Percentiles rank a stretch among this genome's conserved stretches.
These are phyloP conservation scores for Pangasius macronema DNA, from an alignment of 2,797 vertebrate genomes.

Conservation along the genomic window DNA sequence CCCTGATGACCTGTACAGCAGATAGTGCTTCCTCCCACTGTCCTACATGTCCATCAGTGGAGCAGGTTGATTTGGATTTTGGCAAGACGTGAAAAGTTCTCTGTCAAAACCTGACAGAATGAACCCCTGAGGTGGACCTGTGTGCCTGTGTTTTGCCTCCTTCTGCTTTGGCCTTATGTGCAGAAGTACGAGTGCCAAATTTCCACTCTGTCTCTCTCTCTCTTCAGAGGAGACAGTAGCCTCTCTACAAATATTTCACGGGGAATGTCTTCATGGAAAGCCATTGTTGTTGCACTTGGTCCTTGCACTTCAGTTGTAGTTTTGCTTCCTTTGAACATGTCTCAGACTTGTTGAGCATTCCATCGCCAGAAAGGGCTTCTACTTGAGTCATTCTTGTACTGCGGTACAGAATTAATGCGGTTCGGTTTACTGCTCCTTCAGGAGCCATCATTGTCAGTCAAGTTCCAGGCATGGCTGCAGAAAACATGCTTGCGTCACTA, in stretches of 20 bases:
- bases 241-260: constrained; percentile 45
- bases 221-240: constrained; percentile 27
- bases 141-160: constrained; percentile 49
- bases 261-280: constrained; percentile 48
- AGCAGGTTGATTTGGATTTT: constrained; percentile 40
- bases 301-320: constrained; percentile 64
- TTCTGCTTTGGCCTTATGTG: constrained; percentile 67
- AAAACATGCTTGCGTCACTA: background rate
- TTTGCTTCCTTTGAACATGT: constrained; percentile 56
- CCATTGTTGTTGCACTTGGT: constrained; percentile 57
- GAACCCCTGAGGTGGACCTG: constrained; percentile 30
- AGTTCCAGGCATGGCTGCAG: constrained; percentile 61
- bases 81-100: constrained; percentile 31
- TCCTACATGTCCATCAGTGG: background rate
- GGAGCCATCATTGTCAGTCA: constrained; percentile 50
- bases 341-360: constrained; percentile 66
- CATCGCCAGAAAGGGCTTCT: constrained; percentile 66
- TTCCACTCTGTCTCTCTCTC: constrained; percentile 59
- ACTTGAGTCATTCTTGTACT: constrained; percentile 64
- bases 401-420: constrained; percentile 38
- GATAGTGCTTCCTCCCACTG: constrained; percentile 65
- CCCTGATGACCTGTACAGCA: constrained; percentile 73
- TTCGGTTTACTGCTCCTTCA: constrained; percentile 52
- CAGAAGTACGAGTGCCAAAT: constrained; percentile 70
- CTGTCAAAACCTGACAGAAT: constrained; percentile 24